Conservation (phyloP, 2,113 vertebrate species). For the Euleptes europaea region DNA sequence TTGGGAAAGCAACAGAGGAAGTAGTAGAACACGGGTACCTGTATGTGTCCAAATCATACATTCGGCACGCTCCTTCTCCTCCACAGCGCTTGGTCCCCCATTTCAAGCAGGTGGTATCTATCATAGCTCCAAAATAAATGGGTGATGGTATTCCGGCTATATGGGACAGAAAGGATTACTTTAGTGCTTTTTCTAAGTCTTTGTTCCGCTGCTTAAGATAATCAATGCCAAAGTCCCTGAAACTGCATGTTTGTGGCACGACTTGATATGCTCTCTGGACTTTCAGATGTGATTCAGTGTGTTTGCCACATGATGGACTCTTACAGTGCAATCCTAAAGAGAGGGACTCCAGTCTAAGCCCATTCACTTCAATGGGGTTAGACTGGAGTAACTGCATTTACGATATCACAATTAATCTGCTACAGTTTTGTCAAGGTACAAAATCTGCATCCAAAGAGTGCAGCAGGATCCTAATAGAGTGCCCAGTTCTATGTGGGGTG, state of each 20-base stretch:
- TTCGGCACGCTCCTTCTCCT: constrained; percentile 83
- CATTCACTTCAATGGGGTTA: too few species aligned
- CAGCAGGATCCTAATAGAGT: too few species aligned
- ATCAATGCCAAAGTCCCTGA: neutral
- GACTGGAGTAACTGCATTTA: too few species aligned
- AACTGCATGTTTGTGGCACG: neutral
- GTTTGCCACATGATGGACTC: too few species aligned
- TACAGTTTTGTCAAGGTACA: too few species aligned
- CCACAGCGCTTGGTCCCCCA: constrained; percentile 87
- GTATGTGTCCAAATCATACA: constrained; percentile 81
- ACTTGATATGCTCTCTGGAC: neutral
- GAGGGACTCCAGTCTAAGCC: too few species aligned
- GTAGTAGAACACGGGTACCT: constrained; percentile 71
- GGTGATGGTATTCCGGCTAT: constrained; percentile 93
- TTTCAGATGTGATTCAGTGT: too few species aligned
- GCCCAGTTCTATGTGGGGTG: too few species aligned
- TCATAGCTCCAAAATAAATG: constrained; percentile 91
- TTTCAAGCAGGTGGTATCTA: constrained; percentile 91
- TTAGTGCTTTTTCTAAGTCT: neutral
- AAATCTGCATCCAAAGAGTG: too few species aligned
- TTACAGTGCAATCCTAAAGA: too few species aligned
- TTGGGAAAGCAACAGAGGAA: neutral
- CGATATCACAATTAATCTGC: too few species aligned
- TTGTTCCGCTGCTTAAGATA: neutral
- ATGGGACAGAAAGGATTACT: constrained; percentile 6